Percentiles rank a stretch among this genome's conserved stretches.
Evolutionary conservation across 64 coral and sea anemone species (phyloP).

Genomic region (Anthopleura sola): DNA sequence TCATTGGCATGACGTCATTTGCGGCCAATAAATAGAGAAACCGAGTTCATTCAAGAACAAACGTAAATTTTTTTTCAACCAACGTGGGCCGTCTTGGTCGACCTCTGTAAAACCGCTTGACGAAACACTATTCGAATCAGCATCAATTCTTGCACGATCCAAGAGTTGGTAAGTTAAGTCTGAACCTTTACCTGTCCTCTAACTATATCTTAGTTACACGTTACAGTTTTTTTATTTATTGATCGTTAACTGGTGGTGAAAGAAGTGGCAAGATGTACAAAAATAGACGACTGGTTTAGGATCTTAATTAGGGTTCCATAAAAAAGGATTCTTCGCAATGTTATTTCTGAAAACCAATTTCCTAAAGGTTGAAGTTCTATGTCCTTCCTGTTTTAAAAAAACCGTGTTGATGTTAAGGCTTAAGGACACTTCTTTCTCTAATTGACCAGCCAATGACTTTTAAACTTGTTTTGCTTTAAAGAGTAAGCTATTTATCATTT

Average conservation of each 20-base stretch:
- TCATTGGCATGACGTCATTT: conserved; percentile 3
- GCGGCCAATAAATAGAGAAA: neutral
- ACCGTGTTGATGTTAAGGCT: neutral
- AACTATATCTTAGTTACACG: no score
- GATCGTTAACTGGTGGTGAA: neutral
- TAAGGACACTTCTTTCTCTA: neutral
- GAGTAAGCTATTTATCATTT: neutral
- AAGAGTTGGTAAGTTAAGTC: neutral
- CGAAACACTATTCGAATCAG: neutral
- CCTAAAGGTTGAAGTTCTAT: neutral
- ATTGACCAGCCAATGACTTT: neutral
- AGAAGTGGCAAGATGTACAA: neutral
- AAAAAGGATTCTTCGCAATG: neutral
- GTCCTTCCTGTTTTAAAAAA: neutral
- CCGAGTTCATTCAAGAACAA: neutral
- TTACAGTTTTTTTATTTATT: neutral
- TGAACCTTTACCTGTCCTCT: neutral
- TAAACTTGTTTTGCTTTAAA: neutral
- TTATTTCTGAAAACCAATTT: neutral
- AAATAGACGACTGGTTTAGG: neutral
- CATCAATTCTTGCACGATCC: neutral
- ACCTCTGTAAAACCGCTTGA: neutral
- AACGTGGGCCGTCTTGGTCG: neutral
- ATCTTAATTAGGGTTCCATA: neutral
- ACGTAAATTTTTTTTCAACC: neutral